Percentiles rank a stretch among this genome's conserved stretches.
phyloP scores from a whole-genome alignment of 2,888 invertebrate species.

The Drosophila mettleri region DNA sequence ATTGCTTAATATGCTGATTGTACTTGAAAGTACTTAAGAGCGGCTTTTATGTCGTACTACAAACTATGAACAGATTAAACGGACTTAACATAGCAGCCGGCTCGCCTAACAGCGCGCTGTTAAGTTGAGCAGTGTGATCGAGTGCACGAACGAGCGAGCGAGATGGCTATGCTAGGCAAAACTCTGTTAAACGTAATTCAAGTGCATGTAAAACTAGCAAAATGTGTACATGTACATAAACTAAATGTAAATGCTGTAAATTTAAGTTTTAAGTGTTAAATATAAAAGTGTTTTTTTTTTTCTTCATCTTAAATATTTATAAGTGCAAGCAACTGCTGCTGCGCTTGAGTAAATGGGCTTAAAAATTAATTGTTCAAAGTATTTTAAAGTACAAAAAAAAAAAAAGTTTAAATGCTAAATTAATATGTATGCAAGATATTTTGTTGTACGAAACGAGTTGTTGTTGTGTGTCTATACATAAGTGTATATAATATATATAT shows the following conservation, averaged over 20 bases:
- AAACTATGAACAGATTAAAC: slow-evolving; percentile 15
- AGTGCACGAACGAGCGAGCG: slow-evolving; percentile 2
- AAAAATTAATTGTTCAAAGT: slow-evolving; percentile 32
- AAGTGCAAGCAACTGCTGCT: slow-evolving; percentile 38
- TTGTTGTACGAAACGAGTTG: slow-evolving; percentile 21
- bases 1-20: slow-evolving; percentile 10
- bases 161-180: slow-evolving; percentile 6
- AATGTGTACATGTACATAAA: slow-evolving; percentile 47
- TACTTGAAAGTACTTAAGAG: slow-evolving; percentile 14
- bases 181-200: slow-evolving; percentile 7
- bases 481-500: too few species aligned
- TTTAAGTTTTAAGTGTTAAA: slow-evolving; percentile 24
- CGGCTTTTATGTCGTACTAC: not conserved
- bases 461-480: slow-evolving; percentile 9
- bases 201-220: slow-evolving; percentile 24
- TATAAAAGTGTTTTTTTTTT: slow-evolving; percentile 9
- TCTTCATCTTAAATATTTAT: slow-evolving; percentile 36
- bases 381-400: slow-evolving; percentile 25
- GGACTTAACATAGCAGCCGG: slow-evolving; percentile 24
- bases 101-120: slow-evolving; percentile 21
- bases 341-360: slow-evolving; percentile 51
- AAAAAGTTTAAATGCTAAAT: slow-evolving; percentile 4
- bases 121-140: slow-evolving; percentile 6
- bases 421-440: slow-evolving; percentile 4
- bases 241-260: slow-evolving; percentile 24